Percentiles rank a stretch among this genome's conserved stretches.
Evolutionary conservation across 2,113 vertebrate genomes (phyloP).

Genomic region (Oostethus manadensis): DNA sequence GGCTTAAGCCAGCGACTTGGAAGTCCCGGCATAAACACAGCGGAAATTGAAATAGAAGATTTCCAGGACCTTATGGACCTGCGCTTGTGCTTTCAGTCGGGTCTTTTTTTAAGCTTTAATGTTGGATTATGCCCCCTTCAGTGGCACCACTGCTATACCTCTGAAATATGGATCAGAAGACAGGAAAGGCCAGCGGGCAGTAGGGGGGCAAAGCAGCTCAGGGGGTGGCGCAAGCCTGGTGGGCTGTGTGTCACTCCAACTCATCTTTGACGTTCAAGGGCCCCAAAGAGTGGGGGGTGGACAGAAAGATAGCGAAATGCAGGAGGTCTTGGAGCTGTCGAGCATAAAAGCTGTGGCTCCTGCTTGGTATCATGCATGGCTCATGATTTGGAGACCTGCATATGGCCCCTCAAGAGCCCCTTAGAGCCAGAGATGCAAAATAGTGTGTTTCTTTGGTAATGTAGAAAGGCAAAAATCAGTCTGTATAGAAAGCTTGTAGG

Average conservation of each 20-base stretch:
- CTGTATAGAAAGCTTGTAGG: not conserved
- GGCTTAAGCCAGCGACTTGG: conserved; percentile 36
- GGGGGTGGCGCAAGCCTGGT: conserved; percentile 24
- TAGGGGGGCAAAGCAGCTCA: conserved; percentile 53
- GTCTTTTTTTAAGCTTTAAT: conserved; percentile 56
- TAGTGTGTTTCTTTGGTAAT: not conserved
- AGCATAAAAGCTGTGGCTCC: conserved; percentile 20
- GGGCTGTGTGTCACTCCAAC: conserved; percentile 42
- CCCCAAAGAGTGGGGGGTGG: conserved; percentile 30
- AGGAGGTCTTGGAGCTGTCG: conserved; percentile 46
- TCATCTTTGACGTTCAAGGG: conserved; percentile 54
- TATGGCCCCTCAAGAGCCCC: conserved; percentile 7
- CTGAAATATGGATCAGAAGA: conserved; percentile 73
- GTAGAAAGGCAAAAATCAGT: not conserved
- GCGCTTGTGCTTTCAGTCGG: conserved; percentile 47
- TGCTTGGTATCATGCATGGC: conserved; percentile 17
- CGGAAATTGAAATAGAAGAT: conserved; percentile 62
- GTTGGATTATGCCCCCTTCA: conserved; percentile 68
- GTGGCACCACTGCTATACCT: conserved; percentile 57
- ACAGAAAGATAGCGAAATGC: conserved; percentile 21
- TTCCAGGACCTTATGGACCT: conserved; percentile 59
- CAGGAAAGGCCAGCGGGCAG: conserved; percentile 69
- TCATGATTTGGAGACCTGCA: conserved; percentile 5
- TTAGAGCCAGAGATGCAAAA: not conserved
- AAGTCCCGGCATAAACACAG: conserved; percentile 48